Conservation (phyloP, 2,888 invertebrate species). For the Melinopterus prodromus region DNA sequence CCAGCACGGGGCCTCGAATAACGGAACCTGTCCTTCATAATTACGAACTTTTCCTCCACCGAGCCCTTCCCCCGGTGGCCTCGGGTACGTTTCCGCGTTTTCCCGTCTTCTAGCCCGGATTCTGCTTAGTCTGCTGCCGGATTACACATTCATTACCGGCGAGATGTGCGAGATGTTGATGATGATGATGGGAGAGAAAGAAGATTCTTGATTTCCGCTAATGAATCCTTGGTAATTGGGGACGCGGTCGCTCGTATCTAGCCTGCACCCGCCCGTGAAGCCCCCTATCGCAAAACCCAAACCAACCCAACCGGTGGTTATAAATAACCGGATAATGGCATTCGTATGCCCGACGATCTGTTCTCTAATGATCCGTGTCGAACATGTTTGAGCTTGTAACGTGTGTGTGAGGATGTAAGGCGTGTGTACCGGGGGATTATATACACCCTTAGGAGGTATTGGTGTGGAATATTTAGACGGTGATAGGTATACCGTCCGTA, state of each 20-base stretch:
- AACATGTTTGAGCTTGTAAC: slow-evolving; percentile 42
- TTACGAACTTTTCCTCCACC: slow-evolving; percentile 41
- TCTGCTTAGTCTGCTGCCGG: slow-evolving; percentile 14
- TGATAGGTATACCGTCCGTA: neutral
- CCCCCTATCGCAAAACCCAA: neutral
- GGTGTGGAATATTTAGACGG: neutral
- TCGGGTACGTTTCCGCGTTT: slow-evolving; percentile 29
- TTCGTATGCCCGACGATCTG: slow-evolving; percentile 50
- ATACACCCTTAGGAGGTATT: neutral
- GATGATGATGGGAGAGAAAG: slow-evolving; percentile 36
- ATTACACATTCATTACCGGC: slow-evolving; percentile 26
- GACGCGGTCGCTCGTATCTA: slow-evolving; percentile 14
- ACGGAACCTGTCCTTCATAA: slow-evolving; percentile 43
- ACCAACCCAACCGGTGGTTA: slow-evolving; percentile 31
- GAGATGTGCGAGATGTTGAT: slow-evolving; percentile 29
- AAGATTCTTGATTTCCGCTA: slow-evolving; percentile 46
- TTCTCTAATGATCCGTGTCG: slow-evolving; percentile 51
- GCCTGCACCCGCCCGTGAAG: too few relatives aligned
- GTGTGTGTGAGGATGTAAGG: neutral
- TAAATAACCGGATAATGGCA: slow-evolving; percentile 49
- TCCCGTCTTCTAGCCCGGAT: slow-evolving; percentile 8
- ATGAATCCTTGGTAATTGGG: slow-evolving; percentile 47
- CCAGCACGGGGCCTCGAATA: slow-evolving; percentile 28
- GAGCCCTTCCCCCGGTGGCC: slow-evolving; percentile 9
- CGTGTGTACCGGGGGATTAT: neutral